Evolutionary conservation across 2,888 invertebrate species (phyloP).

Genomic region (Thysanoteuthis rhombus): DNA sequence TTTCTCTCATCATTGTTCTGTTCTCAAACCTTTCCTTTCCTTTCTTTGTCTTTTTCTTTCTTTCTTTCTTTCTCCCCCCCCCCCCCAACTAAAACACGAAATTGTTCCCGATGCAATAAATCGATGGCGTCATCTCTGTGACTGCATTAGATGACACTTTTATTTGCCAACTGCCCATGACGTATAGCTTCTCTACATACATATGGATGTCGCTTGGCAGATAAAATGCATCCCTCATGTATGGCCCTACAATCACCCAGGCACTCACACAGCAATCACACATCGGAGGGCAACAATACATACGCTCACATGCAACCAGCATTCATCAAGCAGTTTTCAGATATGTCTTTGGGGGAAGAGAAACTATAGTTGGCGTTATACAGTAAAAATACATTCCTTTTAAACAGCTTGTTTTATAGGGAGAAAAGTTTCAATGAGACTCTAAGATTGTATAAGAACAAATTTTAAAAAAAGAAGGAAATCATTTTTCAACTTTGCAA

Average conservation of each 20-base stretch:
- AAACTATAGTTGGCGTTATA: not conserved
- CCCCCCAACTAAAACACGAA: too few relatives aligned
- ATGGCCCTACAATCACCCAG: not conserved
- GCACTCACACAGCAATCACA: not conserved
- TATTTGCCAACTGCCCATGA: not conserved
- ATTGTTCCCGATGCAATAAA: too few relatives aligned
- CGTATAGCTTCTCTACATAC: not conserved
- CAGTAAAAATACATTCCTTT: not conserved
- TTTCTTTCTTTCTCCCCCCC: not conserved
- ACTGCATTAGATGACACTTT: not conserved
- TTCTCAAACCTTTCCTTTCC: not conserved
- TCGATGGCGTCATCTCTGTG: not conserved
- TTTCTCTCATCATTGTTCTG: not conserved
- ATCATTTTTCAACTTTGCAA: too few relatives aligned
- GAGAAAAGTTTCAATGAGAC: too few relatives aligned
- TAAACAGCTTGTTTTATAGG: too few relatives aligned
- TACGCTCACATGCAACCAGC: not conserved
- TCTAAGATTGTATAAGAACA: too few relatives aligned
- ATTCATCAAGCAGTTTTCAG: not conserved
- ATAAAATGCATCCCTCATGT: not conserved
- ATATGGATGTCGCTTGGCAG: not conserved
- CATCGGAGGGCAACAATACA: not conserved
- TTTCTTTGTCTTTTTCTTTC: not conserved
- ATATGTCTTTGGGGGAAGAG: not conserved
- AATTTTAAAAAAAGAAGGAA: too few relatives aligned